A percentile compares a stretch with the other conserved stretches of the same genome.
Conservation (phyloP, 2,113 vertebrate species). For the Leucoraja erinaceus region DNA sequence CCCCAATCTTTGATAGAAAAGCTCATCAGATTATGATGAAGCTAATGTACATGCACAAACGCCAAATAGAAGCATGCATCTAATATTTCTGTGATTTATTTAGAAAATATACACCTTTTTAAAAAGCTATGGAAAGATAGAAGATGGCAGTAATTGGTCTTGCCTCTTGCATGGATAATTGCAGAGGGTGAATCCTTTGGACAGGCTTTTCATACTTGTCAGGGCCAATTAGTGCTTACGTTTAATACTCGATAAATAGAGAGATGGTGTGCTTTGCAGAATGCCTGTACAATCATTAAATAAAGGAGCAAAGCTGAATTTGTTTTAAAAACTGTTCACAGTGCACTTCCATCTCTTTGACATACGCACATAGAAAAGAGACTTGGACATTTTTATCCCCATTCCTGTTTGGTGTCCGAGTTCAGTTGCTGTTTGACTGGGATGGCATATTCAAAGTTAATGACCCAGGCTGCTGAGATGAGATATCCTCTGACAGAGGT, state of each 20-base stretch:
- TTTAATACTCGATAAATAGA: neutral
- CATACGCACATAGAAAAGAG: neutral
- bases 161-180: slow-evolving; percentile 34
- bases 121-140: slow-evolving; percentile 3
- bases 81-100: neutral
- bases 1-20: neutral
- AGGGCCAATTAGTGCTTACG: neutral
- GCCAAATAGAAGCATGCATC: neutral
- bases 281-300: neutral
- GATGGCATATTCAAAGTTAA: slow-evolving; percentile 13
- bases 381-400: neutral
- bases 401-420: neutral
- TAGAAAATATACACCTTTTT: slow-evolving; percentile 24
- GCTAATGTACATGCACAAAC: neutral
- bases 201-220: slow-evolving; percentile 22
- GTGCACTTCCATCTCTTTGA: neutral
- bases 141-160: slow-evolving; percentile 12
- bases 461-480: neutral
- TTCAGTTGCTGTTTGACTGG: neutral
- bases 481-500: slow-evolving; percentile 24
- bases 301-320: neutral
- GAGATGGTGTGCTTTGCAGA: slow-evolving; percentile 6
- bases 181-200: slow-evolving; percentile 27
- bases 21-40: neutral
- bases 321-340: neutral